Conservation (phyloP, 2,888 invertebrate species). For the Agrochola circellaris region DNA sequence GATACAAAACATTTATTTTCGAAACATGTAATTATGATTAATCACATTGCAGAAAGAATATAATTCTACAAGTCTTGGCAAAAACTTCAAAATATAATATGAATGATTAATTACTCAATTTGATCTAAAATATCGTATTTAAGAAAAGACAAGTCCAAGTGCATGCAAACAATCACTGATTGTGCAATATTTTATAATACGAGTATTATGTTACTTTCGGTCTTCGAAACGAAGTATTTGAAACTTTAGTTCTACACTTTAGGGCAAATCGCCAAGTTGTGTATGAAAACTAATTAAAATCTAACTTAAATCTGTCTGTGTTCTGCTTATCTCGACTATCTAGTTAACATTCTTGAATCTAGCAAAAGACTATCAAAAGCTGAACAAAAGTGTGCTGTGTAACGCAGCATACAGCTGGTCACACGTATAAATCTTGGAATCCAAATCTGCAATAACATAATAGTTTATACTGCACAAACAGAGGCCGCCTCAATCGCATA, state of each 20-base stretch:
- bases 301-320: neutral
- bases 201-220: neutral
- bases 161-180: slow-evolving; percentile 9
- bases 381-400: neutral
- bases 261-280: neutral
- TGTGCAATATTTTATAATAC: neutral
- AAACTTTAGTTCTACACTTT: neutral
- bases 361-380: neutral
- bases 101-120: slow-evolving; percentile 21
- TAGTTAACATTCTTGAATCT: neutral
- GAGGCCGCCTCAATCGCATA: slow-evolving; percentile 32
- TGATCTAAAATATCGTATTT: slow-evolving; percentile 1
- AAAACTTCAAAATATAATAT: neutral
- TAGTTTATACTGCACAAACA: slow-evolving; percentile 48
- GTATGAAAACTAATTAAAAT: neutral
- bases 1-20: neutral
- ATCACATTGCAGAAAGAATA: slow-evolving; percentile 1
- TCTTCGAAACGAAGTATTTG: neutral
- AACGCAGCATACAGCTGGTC: slow-evolving; percentile 2
- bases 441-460: slow-evolving; percentile 32
- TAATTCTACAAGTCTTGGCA: neutral
- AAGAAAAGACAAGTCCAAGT: slow-evolving; percentile 19
- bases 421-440: slow-evolving; percentile 29
- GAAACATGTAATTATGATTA: neutral
- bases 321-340: neutral